A percentile compares a stretch with the other conserved stretches of the same genome.
These are phyloP conservation scores for Andrena minutula DNA, from an alignment of 2,888 invertebrate genomes.

Conservation along the genomic window DNA sequence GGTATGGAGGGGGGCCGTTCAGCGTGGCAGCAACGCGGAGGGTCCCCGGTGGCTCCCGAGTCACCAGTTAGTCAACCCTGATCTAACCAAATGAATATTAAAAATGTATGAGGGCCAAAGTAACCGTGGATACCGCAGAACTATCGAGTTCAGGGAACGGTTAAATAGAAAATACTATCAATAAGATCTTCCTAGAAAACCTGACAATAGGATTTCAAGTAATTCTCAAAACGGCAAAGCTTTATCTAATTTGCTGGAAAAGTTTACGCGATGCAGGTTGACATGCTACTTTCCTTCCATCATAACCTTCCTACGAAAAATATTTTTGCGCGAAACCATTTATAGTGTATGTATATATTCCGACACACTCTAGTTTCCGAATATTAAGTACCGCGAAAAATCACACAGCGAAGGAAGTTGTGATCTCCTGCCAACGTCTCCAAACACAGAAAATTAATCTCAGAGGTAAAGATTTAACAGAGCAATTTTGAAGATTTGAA, in stretches of 20 bases:
- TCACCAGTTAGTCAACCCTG: no score
- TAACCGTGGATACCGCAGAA: not conserved
- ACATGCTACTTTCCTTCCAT: not conserved
- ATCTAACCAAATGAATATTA: not conserved
- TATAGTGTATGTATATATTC: not conserved
- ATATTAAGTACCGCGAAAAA: not conserved
- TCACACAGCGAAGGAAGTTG: not conserved
- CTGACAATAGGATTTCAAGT: constrained; percentile 20
- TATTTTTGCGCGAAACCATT: not conserved
- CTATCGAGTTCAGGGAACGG: constrained; percentile 4
- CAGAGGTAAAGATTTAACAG: no score
- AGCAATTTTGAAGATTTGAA: not conserved
- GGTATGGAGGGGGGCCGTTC: no score
- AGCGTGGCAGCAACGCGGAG: no score
- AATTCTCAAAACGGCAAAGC: constrained; percentile 24
- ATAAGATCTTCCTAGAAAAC: constrained; percentile 30
- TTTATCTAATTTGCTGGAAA: constrained; percentile 25
- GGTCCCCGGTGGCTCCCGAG: no score
- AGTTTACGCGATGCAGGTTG: constrained; percentile 12
- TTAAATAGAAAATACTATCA: constrained; percentile 31
- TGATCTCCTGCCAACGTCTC: not conserved
- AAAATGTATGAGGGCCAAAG: not conserved
- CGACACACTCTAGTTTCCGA: not conserved
- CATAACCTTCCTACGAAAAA: not conserved
- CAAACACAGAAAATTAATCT: no score